Conservation (phyloP, 2,888 invertebrate species). For the Eustalomyia histrio region DNA sequence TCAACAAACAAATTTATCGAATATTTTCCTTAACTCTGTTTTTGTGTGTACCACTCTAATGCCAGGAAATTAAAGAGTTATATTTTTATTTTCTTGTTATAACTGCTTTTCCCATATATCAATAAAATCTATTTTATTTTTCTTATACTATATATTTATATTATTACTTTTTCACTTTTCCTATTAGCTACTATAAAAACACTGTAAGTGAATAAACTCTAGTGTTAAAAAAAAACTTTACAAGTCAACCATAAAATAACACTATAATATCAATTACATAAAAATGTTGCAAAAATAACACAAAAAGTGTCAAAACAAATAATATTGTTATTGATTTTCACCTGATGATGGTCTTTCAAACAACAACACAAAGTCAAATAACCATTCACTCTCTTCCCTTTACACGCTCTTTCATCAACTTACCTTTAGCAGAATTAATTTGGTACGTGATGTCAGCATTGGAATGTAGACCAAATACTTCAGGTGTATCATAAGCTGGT, state of each 20-base stretch:
- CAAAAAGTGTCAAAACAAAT: conserved; percentile 29
- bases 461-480: conserved; percentile 96
- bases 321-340: conserved; percentile 22
- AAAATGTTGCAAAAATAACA: neutral
- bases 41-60: too few relatives aligned
- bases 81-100: too few relatives aligned
- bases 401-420: conserved; percentile 55
- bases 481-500: conserved; percentile 92
- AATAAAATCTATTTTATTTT: too few relatives aligned
- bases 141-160: too few relatives aligned
- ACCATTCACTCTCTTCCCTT: neutral
- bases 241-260: neutral
- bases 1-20: too few relatives aligned
- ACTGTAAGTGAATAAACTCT: conserved; percentile 21
- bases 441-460: conserved; percentile 99
- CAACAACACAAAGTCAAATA: neutral
- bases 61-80: too few relatives aligned
- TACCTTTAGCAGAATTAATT: conserved; percentile 95
- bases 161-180: too few relatives aligned
- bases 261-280: conserved; percentile 24
- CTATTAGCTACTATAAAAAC: neutral
- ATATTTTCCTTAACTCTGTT: too few relatives aligned
- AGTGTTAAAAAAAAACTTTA: neutral
- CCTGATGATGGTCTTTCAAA: neutral
- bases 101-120: too few relatives aligned